Evolutionary conservation across 2,888 invertebrate genomes (phyloP).

Genomic region (Phengaris alcon): DNA sequence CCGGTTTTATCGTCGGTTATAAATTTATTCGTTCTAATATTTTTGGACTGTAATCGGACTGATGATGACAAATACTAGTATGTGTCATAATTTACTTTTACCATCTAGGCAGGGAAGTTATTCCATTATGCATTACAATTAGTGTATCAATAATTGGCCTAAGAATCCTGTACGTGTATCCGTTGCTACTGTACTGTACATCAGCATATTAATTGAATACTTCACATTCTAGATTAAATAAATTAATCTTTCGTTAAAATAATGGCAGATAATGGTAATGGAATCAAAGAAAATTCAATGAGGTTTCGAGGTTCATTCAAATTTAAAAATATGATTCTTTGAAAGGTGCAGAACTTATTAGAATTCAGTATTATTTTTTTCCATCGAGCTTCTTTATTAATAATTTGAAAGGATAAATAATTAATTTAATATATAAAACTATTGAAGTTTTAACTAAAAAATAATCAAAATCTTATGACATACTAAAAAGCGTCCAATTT

Average conservation of each 20-base stretch:
- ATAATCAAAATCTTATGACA: too few species aligned
- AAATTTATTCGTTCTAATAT: too few species aligned
- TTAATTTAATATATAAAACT: too few species aligned
- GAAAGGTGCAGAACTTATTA: too few species aligned
- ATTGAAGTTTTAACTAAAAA: too few species aligned
- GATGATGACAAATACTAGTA: not conserved
- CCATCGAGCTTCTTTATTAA: too few species aligned
- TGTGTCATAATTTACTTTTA: not conserved
- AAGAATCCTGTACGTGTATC: not conserved
- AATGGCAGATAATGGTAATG: not conserved
- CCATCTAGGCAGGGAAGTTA: not conserved
- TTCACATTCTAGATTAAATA: not conserved
- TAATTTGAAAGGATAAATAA: too few species aligned
- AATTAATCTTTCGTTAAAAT: not conserved
- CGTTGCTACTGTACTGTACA: slow-evolving; percentile 7
- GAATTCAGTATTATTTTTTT: too few species aligned
- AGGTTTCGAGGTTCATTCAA: not conserved
- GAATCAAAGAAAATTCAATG: not conserved
- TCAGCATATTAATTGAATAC: not conserved
- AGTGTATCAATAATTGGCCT: not conserved
- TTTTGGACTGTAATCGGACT: not conserved
- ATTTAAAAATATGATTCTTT: not conserved
- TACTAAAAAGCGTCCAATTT: not conserved
- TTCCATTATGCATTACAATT: not conserved
- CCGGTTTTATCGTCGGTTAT: too few species aligned